A percentile compares a stretch with the other conserved stretches of the same genome.
These are phyloP conservation scores for Lichenostomus cassidix DNA, from an alignment of 2,113 vertebrate species.

Conservation along the genomic window DNA sequence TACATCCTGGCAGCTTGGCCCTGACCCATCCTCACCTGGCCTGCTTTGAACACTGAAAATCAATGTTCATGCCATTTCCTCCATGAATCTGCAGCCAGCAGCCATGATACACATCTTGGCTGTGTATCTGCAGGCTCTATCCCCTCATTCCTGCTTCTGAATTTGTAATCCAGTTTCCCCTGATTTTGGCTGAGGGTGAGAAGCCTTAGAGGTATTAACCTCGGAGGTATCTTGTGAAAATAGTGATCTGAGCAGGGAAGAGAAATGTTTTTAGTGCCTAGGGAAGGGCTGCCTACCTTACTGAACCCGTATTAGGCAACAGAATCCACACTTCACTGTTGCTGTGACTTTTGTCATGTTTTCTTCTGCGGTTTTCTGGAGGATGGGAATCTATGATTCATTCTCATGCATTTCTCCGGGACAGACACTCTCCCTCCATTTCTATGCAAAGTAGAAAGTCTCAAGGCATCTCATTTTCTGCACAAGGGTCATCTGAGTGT, in stretches of 20 bases:
- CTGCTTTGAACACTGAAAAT: neutral
- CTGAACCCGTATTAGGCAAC: neutral
- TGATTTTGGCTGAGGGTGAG: neutral
- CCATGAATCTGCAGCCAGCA: neutral
- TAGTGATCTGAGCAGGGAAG: neutral
- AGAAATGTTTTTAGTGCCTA: neutral
- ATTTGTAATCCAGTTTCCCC: neutral
- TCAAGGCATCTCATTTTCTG: neutral
- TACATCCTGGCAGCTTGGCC: neutral
- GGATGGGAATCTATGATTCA: slow-evolving; percentile 40
- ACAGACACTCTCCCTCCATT: neutral
- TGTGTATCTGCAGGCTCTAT: slow-evolving; percentile 13
- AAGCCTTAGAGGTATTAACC: neutral
- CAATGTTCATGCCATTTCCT: neutral
- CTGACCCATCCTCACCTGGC: neutral
- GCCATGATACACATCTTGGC: neutral
- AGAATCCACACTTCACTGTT: neutral
- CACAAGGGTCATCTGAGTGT: neutral
- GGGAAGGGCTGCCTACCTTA: neutral
- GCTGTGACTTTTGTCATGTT: slow-evolving; percentile 30
- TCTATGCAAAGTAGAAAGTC: slow-evolving; percentile 33
- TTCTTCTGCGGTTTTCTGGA: slow-evolving; percentile 38
- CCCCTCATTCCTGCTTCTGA: neutral
- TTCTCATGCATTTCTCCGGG: neutral
- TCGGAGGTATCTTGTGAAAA: neutral